Evolutionary conservation across 2,113 vertebrate genomes (phyloP), one percentile per base, ranked within the genome.

Genomic region (Zingel zingel): DNA sequence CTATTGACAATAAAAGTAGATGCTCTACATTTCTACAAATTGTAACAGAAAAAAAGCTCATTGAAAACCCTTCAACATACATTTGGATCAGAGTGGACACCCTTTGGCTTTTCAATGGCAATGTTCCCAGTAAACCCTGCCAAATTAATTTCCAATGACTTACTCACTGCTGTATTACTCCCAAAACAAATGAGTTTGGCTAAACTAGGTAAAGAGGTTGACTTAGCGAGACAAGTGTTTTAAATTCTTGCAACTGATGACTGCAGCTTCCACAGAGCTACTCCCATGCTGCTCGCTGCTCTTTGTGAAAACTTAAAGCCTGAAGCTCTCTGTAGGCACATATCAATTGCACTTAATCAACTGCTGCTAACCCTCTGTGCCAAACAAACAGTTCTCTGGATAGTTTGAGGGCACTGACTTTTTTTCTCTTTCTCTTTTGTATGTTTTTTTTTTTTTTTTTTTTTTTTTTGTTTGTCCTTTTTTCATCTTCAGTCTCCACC

Each of bases 271-370:
- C n/a, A 36, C 10, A 25, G 25, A 59, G 57, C 64, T 33, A 53
- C 59, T 67, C 39, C 63, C 62, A 30, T 53, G 36, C 65, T 53
- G 69, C 59, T 57, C 3, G 0, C 43, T 59, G 15, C 33, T 79
- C 64, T 68, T 79, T 63, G 68, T 77, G 36, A 47, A 73, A 33
- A 45, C 54, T 43, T 36, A 71, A 61, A 48, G 64, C 75, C 81
- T 33, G 48, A 47, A 79, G 82, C 77, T 71, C 71, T 74, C 61
- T 48, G 45, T 39, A 27, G 81, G 78, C 77, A 82, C 23, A 77
- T 86, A 84, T 82, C 83, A 74, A 43, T 71, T 84, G 25, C 50
- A 73, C 63, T 87, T 39, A 59, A 85, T 83, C 74, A 74, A 61
- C 48, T 48, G 36, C 70, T 53, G 36, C 43, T 27, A 27, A 67